Evolutionary conservation across 2,888 invertebrate species (phyloP), one percentile per base, ranked within the genome.

Genomic region (Galerucella pusilla): DNA sequence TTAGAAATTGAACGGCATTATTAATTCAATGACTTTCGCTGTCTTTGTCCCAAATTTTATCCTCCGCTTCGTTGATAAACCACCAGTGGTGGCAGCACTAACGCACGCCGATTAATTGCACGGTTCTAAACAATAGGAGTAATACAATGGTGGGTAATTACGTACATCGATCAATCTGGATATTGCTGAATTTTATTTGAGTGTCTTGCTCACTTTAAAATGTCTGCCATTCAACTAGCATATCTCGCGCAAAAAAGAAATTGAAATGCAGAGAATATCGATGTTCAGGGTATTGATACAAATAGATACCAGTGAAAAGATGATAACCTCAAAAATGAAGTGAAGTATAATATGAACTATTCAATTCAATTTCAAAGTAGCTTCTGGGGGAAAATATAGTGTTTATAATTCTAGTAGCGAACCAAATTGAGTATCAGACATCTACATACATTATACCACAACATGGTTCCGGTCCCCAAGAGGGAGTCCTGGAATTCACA

Each of bases 131-230:
- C 28, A 60, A 60, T 60, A 25, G 60, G 20, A 28, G 60, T 25
- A 25, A 60, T 25, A 60, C 60, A 60, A 60, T 60, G 28, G 28
- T 14, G 60, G 28, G 28, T 60, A 60, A 60, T 60, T 60, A 60
- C 12, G 28, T 11, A 12, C 28, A 12, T 60, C 25, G 60, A 60
- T 60, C 60, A 60, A 60, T 60, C 60, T 60, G 20, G 25, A 14
- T 25, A 20, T 28, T 60, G 60, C 60, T 16, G 20, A 20, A 20
- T 20, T 20, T 20, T 20, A 20, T 1, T 20, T 20, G 60, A n/a
- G 60, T 16, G 60, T 25, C 25, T 25, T 11, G 28, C 14, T 28
- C 25, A 60, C 28, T 60, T 14, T 14, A 52, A 52, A 52, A 42
- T 52, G 14, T n/a, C 12, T 52, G 52, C 6, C 52, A n/a, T 5